Percentiles rank a stretch among this genome's conserved stretches.
Evolutionary conservation across 2,797 vertebrate species (phyloP).

Genomic region (Dromococcyx pavoninus): DNA sequence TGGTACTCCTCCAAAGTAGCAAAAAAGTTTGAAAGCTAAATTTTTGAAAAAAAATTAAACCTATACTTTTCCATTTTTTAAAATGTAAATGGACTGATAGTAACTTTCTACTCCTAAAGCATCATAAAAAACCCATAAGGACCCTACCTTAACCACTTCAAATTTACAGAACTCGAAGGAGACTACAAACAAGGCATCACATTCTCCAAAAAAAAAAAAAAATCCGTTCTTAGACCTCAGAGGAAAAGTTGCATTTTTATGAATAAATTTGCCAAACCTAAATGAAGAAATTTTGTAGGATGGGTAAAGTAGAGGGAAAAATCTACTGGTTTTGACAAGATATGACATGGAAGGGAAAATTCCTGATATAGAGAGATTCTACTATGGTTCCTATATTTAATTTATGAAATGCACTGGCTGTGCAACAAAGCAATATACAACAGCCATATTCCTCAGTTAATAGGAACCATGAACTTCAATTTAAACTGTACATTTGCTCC

Average conservation of each 20-base stretch:
- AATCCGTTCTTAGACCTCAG: background rate
- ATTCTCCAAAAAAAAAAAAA: background rate
- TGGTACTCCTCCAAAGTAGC: slow-evolving; percentile 27
- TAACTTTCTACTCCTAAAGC: background rate
- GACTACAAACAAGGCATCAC: background rate
- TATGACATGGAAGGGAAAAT: background rate
- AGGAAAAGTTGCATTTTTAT: background rate
- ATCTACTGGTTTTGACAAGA: background rate
- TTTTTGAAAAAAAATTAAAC: background rate
- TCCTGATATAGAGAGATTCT: background rate
- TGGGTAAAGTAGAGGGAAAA: background rate
- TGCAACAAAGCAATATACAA: background rate
- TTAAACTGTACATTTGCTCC: background rate
- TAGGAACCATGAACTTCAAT: background rate
- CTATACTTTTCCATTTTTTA: background rate
- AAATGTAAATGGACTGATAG: background rate
- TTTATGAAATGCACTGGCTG: background rate
- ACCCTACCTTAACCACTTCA: background rate
- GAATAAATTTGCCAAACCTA: background rate
- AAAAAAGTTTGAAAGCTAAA: background rate
- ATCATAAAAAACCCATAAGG: background rate
- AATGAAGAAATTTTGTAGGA: background rate
- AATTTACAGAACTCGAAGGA: background rate
- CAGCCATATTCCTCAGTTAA: background rate
- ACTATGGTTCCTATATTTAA: background rate